These are phyloP conservation scores for Telmatherina bonti DNA, from an alignment of 2,797 vertebrate species.

Conservation along the genomic window DNA sequence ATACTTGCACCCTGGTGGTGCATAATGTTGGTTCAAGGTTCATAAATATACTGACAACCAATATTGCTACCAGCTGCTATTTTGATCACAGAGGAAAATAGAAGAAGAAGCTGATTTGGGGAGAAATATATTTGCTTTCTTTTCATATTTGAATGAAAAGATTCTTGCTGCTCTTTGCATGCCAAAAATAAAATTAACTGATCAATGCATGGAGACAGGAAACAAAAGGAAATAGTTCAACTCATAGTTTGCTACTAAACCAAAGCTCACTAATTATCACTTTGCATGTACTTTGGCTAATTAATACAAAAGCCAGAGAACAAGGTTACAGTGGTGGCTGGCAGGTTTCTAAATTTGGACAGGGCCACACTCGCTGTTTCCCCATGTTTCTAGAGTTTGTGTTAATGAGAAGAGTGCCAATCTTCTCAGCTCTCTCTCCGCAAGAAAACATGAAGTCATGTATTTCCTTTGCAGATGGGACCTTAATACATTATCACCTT, in stretches of 20 bases:
- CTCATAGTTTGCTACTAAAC: neutral
- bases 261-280: conserved; percentile 18
- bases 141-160: neutral
- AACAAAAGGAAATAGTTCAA: neutral
- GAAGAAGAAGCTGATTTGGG: neutral
- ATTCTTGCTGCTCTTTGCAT: neutral
- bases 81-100: conserved; percentile 16
- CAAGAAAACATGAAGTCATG: neutral
- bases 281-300: conserved; percentile 1
- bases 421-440: conserved; percentile 16
- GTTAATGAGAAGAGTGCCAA: conserved; percentile 15
- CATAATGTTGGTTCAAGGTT: conserved; percentile 22
- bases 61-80: neutral
- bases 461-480: neutral
- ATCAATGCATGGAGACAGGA: neutral
- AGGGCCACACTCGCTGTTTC: conserved; percentile 3
- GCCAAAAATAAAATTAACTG: no score
- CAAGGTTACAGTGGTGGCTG: neutral
- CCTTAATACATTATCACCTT: neutral
- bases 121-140: neutral
- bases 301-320: conserved; percentile 9
- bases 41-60: neutral
- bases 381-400: conserved; percentile 15
- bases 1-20: neutral
- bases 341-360: conserved; percentile 24